Conservation (phyloP, 2,113 vertebrate species). For the Labrus mixtus region DNA sequence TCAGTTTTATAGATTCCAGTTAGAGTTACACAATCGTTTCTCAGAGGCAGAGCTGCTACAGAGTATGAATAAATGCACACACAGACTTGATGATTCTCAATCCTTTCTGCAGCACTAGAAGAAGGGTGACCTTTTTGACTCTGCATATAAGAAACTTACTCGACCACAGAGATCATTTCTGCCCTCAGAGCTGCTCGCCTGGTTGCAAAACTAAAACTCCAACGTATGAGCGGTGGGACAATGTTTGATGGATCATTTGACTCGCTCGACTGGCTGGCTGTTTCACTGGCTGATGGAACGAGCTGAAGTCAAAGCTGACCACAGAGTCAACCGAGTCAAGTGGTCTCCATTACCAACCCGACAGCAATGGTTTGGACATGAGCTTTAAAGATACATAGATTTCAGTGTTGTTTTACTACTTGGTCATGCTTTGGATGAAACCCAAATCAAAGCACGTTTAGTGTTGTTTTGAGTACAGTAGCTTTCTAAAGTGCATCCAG, state of each 20-base stretch:
- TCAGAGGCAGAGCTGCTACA: constrained; percentile 27
- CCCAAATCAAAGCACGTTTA: background rate
- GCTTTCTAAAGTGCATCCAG: background rate
- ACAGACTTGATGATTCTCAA: no score
- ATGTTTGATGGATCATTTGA: constrained; percentile 12
- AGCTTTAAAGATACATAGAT: no score
- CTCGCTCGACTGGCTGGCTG: constrained; percentile 11
- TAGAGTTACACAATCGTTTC: constrained; percentile 30
- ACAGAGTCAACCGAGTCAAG: constrained; percentile 1
- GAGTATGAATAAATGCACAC: no score
- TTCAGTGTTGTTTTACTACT: background rate
- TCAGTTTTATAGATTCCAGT: constrained; percentile 30
- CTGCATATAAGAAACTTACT: constrained; percentile 1
- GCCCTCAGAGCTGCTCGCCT: background rate
- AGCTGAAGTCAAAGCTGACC: constrained; percentile 2
- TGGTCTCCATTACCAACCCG: constrained; percentile 10
- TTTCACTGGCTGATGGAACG: background rate
- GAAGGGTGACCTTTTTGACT: background rate
- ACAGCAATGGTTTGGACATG: background rate
- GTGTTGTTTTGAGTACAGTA: constrained; percentile 26
- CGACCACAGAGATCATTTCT: background rate
- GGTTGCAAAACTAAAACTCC: constrained; percentile 6
- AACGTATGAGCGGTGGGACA: background rate
- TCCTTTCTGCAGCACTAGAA: background rate
- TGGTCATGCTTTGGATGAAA: background rate